Evolutionary conservation across 2,888 invertebrate species (phyloP), one percentile per base, ranked within the genome.

Genomic region (Melanchra persicariae): DNA sequence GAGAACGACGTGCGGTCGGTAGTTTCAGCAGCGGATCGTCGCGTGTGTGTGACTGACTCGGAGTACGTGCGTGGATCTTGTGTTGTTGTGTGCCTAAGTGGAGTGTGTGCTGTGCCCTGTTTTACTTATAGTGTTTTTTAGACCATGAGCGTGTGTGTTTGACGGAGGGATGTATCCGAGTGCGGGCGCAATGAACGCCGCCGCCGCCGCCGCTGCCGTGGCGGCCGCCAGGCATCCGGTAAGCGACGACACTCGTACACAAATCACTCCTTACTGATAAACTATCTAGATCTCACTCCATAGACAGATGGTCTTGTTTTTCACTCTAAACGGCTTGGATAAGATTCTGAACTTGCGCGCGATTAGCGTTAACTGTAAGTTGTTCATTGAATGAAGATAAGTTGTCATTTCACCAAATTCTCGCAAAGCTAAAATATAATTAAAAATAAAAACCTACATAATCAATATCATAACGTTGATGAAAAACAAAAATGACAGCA

Each of bases 171-270:
- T 98, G 98, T 98, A 98, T 97, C 98, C 98, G 85, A 97, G 97
- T 96, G 97, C 98, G 96, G 98, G 98, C 96, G 96, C 96, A 80
- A 98, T 98, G 97, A 98, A 98, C 96, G 98, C 98, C 94, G 98
- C 98, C 95, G 98, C 98, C 93, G 98, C 97, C 92, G 98, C 98
- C 91, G 98, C 98, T 92, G 98, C 97, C 91, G 98, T 97, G 93
- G 98, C 97, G 95, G 98, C 98, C 95, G 98, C 98, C 84, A 97
- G 98, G 96, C 98, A 98, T 97, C 98, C 98, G 97, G 98, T 98
- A 96, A 97, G 97, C 79, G 81, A 85, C 85, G 84, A 86, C 79
- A 85, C 83, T 82, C 79, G 24, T 26, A 60, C 71, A 74, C 70
- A 74, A 64, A 67, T 73, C 63, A 79, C 52, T 78, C 57, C 63